Evolutionary conservation across 2,797 vertebrate genomes (phyloP).

Genomic region (Gymnothorax javanicus): DNA sequence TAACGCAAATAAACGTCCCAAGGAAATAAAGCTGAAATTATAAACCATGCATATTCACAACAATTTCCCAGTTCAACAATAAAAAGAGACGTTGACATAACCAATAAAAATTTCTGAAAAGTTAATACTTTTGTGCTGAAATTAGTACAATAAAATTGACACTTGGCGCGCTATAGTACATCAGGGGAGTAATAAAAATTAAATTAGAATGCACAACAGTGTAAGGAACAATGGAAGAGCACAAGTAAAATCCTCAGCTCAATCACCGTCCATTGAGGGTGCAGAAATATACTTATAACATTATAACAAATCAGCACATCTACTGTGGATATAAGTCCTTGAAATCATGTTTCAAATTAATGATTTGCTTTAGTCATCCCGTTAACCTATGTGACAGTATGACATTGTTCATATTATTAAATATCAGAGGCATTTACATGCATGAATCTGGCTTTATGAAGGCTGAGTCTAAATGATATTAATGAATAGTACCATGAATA

Average conservation of each 20-base stretch:
- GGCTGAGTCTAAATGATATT: background rate
- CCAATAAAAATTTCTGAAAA: background rate
- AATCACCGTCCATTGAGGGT: background rate
- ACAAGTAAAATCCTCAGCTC: background rate
- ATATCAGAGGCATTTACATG: background rate
- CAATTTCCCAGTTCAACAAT: background rate
- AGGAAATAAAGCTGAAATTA: no score
- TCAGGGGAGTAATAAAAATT: background rate
- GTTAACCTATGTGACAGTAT: background rate
- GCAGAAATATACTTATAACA: background rate
- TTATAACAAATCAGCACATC: background rate
- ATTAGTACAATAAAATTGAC: background rate
- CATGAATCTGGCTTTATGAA: background rate
- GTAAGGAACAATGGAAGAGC: background rate
- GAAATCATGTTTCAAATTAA: background rate
- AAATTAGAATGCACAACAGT: background rate
- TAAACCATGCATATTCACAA: no score
- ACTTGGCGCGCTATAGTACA: background rate
- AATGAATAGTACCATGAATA: no score
- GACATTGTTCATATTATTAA: background rate
- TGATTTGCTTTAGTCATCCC: background rate
- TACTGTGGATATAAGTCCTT: background rate
- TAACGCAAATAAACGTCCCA: no score
- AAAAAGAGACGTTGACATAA: background rate
- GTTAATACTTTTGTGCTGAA: background rate